Percentiles rank a stretch among this genome's conserved stretches.
Conservation (phyloP, 2,888 invertebrate genomes). For the Volucella bombylans region DNA sequence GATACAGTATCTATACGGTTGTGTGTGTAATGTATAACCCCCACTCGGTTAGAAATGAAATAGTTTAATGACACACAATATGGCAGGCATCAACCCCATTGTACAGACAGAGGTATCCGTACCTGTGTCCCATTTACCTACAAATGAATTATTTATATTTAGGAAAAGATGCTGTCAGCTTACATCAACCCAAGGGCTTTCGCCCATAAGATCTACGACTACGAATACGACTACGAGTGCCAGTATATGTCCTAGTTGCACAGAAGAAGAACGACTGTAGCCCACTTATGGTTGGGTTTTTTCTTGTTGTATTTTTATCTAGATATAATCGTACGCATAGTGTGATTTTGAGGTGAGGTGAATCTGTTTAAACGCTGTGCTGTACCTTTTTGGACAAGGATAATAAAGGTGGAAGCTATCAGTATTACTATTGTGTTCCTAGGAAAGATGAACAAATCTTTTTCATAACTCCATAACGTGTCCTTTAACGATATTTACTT, state of each 20-base stretch:
- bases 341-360: constrained; percentile 5
- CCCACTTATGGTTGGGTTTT: too few relatives aligned
- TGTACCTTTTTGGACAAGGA: constrained; percentile 46
- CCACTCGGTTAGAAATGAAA: constrained; percentile 12
- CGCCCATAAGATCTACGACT: not conserved
- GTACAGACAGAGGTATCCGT: not conserved
- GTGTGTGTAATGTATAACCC: not conserved
- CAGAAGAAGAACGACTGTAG: constrained; percentile 2
- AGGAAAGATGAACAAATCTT: constrained; percentile 41
- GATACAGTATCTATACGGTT: too few relatives aligned
- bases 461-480: constrained; percentile 46
- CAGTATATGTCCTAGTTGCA: constrained; percentile 33
- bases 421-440: constrained; percentile 4
- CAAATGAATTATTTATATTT: constrained; percentile 60
- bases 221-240: too few relatives aligned
- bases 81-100: constrained; percentile 33
- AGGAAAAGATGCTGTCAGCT: constrained; percentile 58
- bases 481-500: constrained; percentile 53
- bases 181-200: constrained; percentile 42
- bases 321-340: not conserved
- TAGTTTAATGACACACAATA: constrained; percentile 58
- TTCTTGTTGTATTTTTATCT: not conserved
- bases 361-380: constrained; percentile 58
- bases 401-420: constrained; percentile 28
- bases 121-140: constrained; percentile 25